Conservation (phyloP, 2,797 vertebrate genomes). For the Momotus momota region DNA sequence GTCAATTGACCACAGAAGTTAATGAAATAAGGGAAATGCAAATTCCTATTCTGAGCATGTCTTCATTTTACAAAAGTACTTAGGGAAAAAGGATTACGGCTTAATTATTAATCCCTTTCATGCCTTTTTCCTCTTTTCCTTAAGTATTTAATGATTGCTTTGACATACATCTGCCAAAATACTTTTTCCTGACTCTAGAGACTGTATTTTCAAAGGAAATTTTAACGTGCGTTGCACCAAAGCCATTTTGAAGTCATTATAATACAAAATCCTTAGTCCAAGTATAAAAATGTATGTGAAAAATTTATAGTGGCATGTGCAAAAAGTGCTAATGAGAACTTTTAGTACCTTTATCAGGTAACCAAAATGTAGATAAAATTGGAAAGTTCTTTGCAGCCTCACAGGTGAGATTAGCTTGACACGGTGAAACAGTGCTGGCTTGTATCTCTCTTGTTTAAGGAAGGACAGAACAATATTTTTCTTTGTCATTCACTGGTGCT, state of each 20-base stretch:
- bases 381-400: background rate
- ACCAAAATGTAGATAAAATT: background rate
- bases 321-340: background rate
- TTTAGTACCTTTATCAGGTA: background rate
- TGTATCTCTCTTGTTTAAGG: background rate
- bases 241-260: conserved; percentile 11
- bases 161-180: background rate
- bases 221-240: background rate
- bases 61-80: background rate
- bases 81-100: background rate
- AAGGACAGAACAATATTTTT: background rate
- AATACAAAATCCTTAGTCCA: background rate
- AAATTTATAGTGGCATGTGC: background rate
- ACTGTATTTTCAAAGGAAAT: conserved; percentile 17
- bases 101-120: conserved; percentile 3
- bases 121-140: background rate
- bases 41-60: background rate
- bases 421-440: background rate
- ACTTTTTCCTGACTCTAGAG: background rate
- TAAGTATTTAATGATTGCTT: background rate
- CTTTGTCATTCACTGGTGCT: background rate
- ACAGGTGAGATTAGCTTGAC: background rate
- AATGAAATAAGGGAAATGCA: background rate
- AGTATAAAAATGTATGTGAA: background rate
- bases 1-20: background rate